Evolutionary conservation across 2,888 invertebrate genomes (phyloP), one percentile per base, ranked within the genome.

Genomic region (Diadegma fenestrale): DNA sequence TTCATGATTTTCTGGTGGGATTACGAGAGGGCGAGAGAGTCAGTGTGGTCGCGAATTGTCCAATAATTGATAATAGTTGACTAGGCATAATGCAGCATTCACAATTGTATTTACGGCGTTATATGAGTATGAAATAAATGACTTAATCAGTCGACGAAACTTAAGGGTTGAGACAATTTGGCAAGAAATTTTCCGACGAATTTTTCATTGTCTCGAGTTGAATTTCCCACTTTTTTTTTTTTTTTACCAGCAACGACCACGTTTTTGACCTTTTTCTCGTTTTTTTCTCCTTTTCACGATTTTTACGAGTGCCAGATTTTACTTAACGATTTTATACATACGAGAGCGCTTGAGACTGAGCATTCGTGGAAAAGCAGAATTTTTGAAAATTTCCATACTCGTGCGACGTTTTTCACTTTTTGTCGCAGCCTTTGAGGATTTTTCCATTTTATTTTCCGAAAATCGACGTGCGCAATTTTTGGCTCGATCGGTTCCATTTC

Each of bases 181-280:
- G 41, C 7, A 30, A 66, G n/a, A 22, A 58, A 80, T 1, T 10
- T 51, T 79, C 17, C 26, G 17, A 58, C 19, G 43, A 22, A 41
- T 12, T 1, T 26, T 12, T 10, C 4, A 22, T 54, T 19, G 19
- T 10, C 22, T 22, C 8, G 8, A 22, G 22, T 2, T 1, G 30
- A 33, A 30, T 7, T 14, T 63, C 43, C n/a, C 19, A 22, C 19
- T 43, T 10, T n/a, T 43, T 69, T 45, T 69, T 45, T n/a, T 41
- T 41, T 51, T 30, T 73, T 89, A 90, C 93, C 93, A 93, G 93
- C 93, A 93, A 93, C 93, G 93, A 93, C 93, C 54, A 91, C 90
- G 64, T 89, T 43, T 75, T 61, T 89, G 88, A 88, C 89, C 87
- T 84, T 89, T 88, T 87, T n/a, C 10, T 51, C n/a, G 12, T 37